Base-by-base conservation (phyloP, 2,888 invertebrate species). In the Acrobasis repandana region DNA sequence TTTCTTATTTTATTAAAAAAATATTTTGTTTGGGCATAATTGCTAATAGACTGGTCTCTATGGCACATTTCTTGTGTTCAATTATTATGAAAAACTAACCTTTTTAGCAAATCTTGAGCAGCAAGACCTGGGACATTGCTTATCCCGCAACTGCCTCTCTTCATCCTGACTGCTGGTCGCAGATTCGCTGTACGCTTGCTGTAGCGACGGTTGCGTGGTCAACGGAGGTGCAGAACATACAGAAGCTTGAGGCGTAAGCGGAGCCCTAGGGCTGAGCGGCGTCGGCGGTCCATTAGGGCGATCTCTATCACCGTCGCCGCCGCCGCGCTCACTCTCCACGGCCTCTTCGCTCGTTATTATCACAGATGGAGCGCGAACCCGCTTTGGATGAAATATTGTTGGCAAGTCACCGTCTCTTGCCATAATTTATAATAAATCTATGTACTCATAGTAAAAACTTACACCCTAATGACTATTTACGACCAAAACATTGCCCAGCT, bases 81-180 rank as follows among this genome's bases (percentile, higher is more conserved):
- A 20, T 20, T 20, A 4, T 3, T n/a, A n/a, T n/a, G n/a, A n/a
- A n/a, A n/a, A 15, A 48, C 57, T 10, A 72, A 96, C 97, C 94
- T 97, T 97, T 85, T 95, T 95, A 66, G 97, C 97, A 76, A 96
- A 94, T 79, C 95, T 95, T 57, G 97, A 96, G 86, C 97, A 97
- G 81, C 97, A 95, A 43, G 96, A 95, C 69, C 95, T 93, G 61
- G 95, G 95, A 80, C 96, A 96, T 64, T 83, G 86, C 66, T 90
- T 92, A 62, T 90, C 90, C 33, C 88, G 83, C 46, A 86, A 67
- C 70, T 91, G 90, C 5, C 91, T 87, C 77, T 94, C 94, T 73
- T 94, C 94, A 76, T 94, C 94, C 75, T 94, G 94, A 75, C 94
- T 94, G 73, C 94, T 94, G 66, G 91, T 92, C 67, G 93, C 93